A percentile compares a stretch with the other conserved stretches of the same genome.
Evolutionary conservation across 1,140 invertebrate species (phyloP).

Genomic region (Trichogramma pretiosum): DNA sequence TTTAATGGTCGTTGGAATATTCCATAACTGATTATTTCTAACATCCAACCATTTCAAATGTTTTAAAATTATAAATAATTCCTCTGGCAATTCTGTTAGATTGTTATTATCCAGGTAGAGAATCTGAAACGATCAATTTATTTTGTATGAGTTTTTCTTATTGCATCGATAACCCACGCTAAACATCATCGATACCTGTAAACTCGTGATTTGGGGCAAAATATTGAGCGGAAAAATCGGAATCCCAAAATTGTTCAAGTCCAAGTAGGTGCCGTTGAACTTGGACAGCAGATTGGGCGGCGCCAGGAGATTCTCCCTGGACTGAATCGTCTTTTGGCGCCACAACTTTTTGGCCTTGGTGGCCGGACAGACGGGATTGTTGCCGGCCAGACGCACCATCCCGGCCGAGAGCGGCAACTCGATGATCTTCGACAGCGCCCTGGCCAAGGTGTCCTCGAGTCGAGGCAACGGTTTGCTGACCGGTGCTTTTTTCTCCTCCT

Average conservation of each 20-base stretch:
- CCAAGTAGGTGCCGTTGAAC: slow-evolving; percentile 13
- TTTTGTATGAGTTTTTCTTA: slow-evolving; percentile 7
- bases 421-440: not conserved
- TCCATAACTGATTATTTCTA: slow-evolving; percentile 47
- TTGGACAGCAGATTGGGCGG: slow-evolving; percentile 1
- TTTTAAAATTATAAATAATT: slow-evolving; percentile 45
- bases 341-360: slow-evolving; percentile 3
- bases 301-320: not conserved
- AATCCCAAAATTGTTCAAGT: slow-evolving; percentile 22
- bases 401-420: not conserved
- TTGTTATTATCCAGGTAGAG: slow-evolving; percentile 51
- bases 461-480: not conserved
- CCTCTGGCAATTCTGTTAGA: slow-evolving; percentile 41
- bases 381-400: no score
- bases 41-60: slow-evolving; percentile 50
- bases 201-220: slow-evolving; percentile 18
- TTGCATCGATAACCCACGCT: not conserved
- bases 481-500: not conserved
- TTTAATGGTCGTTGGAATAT: slow-evolving; percentile 45
- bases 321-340: not conserved
- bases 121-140: slow-evolving; percentile 35
- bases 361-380: not conserved
- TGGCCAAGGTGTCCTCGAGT: not conserved
- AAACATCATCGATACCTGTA: slow-evolving; percentile 21
- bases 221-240: slow-evolving; percentile 24